These are phyloP conservation scores for Epinotia demarniana DNA, from an alignment of 2,888 invertebrate genomes.

Conservation along the genomic window DNA sequence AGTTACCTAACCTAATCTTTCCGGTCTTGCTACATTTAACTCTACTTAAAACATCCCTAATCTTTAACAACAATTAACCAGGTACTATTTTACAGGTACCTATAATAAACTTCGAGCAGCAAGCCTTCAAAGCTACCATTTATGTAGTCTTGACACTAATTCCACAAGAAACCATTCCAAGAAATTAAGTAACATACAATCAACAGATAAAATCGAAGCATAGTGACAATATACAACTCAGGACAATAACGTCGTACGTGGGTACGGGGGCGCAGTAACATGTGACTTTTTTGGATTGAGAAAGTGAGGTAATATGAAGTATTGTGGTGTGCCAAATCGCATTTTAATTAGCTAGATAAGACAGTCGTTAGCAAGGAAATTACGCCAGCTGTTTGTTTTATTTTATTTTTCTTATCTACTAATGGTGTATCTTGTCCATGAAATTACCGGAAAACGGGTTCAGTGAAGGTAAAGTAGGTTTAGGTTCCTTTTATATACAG, in stretches of 20 bases:
- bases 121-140: conserved; percentile 30
- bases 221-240: conserved; percentile 63
- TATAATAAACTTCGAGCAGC: conserved; percentile 6
- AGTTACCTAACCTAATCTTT: neutral
- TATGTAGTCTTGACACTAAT: conserved; percentile 37
- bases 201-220: conserved; percentile 70
- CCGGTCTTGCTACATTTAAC: neutral
- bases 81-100: conserved; percentile 14
- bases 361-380: conserved; percentile 79
- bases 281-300: neutral
- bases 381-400: conserved; percentile 76
- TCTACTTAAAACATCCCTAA: conserved; percentile 24
- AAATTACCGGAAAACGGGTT: conserved; percentile 68
- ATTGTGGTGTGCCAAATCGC: conserved; percentile 74
- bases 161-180: conserved; percentile 51
- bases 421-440: conserved; percentile 74
- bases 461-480: neutral
- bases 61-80: conserved; percentile 22
- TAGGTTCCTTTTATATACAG: neutral
- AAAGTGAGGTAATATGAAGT: conserved; percentile 20
- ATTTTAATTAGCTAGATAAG: conserved; percentile 82
- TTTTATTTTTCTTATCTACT: conserved; percentile 77
- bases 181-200: conserved; percentile 58
- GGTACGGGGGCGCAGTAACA: neutral
- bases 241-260: neutral